Base-by-base conservation (phyloP, 1,140 invertebrate species). In the Drosophila orena region DNA sequence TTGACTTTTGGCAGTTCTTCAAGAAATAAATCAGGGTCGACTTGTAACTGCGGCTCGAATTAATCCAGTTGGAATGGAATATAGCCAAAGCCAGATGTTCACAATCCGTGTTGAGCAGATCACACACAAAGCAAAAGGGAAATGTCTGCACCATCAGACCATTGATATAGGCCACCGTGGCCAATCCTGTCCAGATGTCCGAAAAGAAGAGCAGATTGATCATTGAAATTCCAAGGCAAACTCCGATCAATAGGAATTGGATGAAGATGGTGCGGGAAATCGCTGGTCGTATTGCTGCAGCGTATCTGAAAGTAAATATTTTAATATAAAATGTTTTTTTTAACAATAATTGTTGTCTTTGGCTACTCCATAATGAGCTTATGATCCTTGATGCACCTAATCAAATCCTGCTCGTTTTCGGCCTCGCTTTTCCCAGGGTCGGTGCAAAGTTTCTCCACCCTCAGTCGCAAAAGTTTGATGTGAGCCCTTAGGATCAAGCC, bases 91-190 rank as follows among this genome's bases (percentile, higher is more conserved):
- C 20, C 2, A 85, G 27, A 6, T 20, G 22, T 14, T 86, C 53
- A 22, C 77, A 86, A 4, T 85, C 81, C 12, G 38, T 3, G 1
- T 15, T 30, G 3, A 86, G 66, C 7, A 77, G 12, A n/a, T 85
- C 84, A 34, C 77, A 86, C 0, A 40, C 64, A n/a, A 43, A 85
- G 2, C 62, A 74, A 35, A 85, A 85, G 0, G 81, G 81, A 47
- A 86, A 85, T 1, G 81, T 81, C 38, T 85, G 68, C 3, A 47
- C n/a, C 4, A 65, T 40, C 0, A 86, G 20, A 0, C 47, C 68
- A 6, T 42, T 15, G 1, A 74, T 40, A 15, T 77, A 86, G 0
- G 7, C n/a, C 3, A 49, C 20, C 0, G 59, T 66, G 3, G 77
- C n/a, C 1, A 85, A 0, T 1, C 50, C 57, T 6, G 43, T 43